Conservation (phyloP, 1,140 invertebrate species). For the Camponotus floridanus region DNA sequence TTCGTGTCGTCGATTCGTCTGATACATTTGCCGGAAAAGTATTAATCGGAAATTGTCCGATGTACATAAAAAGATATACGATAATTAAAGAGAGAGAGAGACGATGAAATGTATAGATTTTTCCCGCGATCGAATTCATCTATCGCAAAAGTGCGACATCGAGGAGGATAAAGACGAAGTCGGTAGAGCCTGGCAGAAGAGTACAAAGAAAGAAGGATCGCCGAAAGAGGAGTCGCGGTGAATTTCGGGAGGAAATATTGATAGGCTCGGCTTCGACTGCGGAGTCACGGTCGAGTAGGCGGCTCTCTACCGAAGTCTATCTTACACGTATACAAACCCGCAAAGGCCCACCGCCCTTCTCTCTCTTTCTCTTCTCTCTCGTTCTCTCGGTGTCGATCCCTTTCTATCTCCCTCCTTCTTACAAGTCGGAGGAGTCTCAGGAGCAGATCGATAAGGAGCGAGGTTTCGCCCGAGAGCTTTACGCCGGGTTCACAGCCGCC, state of each 20-base stretch:
- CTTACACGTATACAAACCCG: conserved; percentile 74
- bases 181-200: conserved; percentile 57
- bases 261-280: conserved; percentile 85
- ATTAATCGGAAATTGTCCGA: background rate
- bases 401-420: conserved; percentile 66
- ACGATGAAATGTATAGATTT: background rate
- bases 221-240: conserved; percentile 68
- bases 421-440: conserved; percentile 77
- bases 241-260: conserved; percentile 85
- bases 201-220: conserved; percentile 57
- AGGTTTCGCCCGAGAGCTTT: conserved; percentile 82
- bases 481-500: conserved; percentile 81
- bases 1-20: conserved; percentile 42
- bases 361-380: conserved; percentile 44
- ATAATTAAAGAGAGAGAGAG: background rate
- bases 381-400: conserved; percentile 41
- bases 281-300: conserved; percentile 86
- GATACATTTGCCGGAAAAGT: background rate
- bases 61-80: no score
- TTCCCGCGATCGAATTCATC: background rate
- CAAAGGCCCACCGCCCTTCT: conserved; percentile 37
- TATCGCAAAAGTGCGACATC: background rate
- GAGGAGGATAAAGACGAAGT: conserved; percentile 22
- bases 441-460: conserved; percentile 85
- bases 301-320: conserved; percentile 80